Conservation (phyloP, 2,797 vertebrate genomes). For the Vultur gryphus region DNA sequence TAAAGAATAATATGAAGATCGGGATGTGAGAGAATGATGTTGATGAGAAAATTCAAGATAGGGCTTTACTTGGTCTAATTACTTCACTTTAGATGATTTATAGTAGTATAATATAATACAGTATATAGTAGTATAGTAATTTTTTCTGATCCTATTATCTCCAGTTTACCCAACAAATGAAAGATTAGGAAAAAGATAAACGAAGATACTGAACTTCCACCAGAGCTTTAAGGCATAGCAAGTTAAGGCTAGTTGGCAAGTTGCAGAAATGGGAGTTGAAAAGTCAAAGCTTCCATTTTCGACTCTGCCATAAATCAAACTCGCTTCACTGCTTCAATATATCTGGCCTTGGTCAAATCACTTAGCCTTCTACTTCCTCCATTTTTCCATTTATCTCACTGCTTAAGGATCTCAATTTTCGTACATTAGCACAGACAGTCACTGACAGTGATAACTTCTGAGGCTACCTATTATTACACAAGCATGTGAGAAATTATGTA, state of each 20-base stretch:
- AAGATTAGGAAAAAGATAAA: neutral
- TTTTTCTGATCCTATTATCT: neutral
- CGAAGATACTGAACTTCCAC: fast-evolving
- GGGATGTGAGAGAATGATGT: neutral
- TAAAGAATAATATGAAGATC: neutral
- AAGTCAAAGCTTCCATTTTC: neutral
- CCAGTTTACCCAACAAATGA: neutral
- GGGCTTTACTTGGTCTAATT: neutral
- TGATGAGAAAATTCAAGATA: neutral
- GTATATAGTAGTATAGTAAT: neutral
- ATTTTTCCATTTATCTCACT: neutral
- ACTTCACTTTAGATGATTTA: neutral
- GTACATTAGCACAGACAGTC: neutral
- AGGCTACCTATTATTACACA: neutral
- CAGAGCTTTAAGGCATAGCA: neutral
- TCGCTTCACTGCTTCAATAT: neutral
- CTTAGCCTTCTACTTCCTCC: neutral
- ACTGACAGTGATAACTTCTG: neutral
- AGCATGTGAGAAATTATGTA: neutral
- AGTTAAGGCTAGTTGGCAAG: neutral
- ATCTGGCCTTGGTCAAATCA: neutral
- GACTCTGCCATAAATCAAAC: neutral
- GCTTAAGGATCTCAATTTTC: neutral
- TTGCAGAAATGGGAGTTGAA: neutral
- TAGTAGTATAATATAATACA: neutral